Evolutionary conservation across 1,140 invertebrate species (phyloP), one percentile per base, ranked within the genome.

Genomic region (Camponotus pennsylvanicus): DNA sequence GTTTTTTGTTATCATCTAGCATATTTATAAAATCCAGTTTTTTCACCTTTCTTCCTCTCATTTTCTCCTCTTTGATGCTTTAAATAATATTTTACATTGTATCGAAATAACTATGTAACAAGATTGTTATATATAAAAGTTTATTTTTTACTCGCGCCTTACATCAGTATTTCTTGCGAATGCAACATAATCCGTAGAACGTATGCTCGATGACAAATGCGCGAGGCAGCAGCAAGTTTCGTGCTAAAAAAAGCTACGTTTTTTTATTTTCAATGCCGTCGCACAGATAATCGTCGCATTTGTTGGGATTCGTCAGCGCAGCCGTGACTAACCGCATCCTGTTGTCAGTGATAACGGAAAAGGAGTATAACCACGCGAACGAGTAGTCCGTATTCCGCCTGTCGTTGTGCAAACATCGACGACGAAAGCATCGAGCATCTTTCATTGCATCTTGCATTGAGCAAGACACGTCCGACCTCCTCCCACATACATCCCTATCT

Each of bases 301-400:
- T 86, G 64, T 71, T 63, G 67, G 52, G 69, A 80, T 64, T 79
- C 66, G 64, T 76, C 59, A 67, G 79, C 76, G 73, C 64, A 49
- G 18, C 18, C 78, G 67, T 69, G 63, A 82, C 73, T 80, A 80
- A 80, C 78, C 82, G 21, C 71, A 82, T 88, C 69, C 83, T 89
- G 76, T 52, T 42, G 79, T 40, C 45, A 34, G 40, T 73, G 70
- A 80, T 86, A 71, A 67, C 49, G n/a, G 57, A 57, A 71, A 63
- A 55, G 52, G 45, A 59, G 78, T 69, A 32, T 15, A 69, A 55
- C 15, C 32, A 21, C 34, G 37, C 18, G n/a, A 11, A 21, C 15
- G 42, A 2, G 4, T 61, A 40, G 34, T 42, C 59, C 18, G 61
- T 49, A 34, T 64, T 45, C 21, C 37, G 13, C 66, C 32, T 49